A percentile compares a stretch with the other conserved stretches of the same genome.
These are phyloP conservation scores for Aphelenchoides avenae DNA, from an alignment of 1,140 invertebrate species.

Conservation along the genomic window DNA sequence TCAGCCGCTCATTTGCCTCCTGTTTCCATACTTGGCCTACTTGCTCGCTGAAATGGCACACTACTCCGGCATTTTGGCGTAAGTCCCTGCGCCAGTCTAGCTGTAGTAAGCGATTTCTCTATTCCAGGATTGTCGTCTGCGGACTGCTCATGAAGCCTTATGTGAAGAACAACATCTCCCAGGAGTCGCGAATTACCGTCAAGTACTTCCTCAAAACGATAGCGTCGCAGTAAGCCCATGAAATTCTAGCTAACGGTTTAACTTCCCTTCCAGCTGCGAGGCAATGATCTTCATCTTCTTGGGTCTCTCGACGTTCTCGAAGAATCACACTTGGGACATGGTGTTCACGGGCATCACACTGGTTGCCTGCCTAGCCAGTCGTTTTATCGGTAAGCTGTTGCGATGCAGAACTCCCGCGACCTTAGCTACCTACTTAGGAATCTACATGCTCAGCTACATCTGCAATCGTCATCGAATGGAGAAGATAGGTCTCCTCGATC, in stretches of 20 bases:
- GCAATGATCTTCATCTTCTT: constrained; percentile 99
- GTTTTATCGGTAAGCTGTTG: constrained; percentile 20
- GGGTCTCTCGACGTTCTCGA: constrained; percentile 79
- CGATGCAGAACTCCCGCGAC: constrained; percentile 59
- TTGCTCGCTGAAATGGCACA: constrained; percentile 23
- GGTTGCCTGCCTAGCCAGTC: constrained; percentile 59
- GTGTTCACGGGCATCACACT: constrained; percentile 88
- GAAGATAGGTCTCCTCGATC: constrained; percentile 61
- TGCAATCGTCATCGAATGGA: constrained; percentile 56
- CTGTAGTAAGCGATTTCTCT: constrained; percentile 32
- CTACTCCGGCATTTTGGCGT: constrained; percentile 34
- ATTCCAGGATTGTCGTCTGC: constrained; percentile 83
- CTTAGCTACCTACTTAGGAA: constrained; percentile 69
- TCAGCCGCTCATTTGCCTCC: constrained; percentile 27
- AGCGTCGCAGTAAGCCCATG: constrained; percentile 21
- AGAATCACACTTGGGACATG: constrained; percentile 73
- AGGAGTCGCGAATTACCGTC: constrained; percentile 92
- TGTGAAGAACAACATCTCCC: constrained; percentile 91
- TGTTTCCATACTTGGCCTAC: constrained; percentile 32
- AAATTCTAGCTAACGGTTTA: constrained; percentile 61
- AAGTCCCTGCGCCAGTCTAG: constrained; percentile 27
- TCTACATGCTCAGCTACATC: constrained; percentile 36
- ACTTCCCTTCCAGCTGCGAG: constrained; percentile 74
- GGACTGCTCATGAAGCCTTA: constrained; percentile 99
- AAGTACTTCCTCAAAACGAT: constrained; percentile 77